phyloP scores from a whole-genome alignment of 2,888 invertebrate genomes.

The Scrobipalpa costella region DNA sequence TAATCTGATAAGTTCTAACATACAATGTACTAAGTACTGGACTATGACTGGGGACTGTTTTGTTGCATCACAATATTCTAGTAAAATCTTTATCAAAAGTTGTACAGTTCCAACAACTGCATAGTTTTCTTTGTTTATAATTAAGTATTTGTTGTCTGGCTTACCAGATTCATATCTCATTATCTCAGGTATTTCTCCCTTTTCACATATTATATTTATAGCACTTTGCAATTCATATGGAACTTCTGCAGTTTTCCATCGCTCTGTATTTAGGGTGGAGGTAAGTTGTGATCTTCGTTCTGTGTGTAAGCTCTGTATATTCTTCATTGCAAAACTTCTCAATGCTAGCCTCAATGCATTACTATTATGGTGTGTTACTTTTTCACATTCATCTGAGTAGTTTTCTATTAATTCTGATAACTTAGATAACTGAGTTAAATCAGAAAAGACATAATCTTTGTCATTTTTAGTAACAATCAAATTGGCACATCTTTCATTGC shows the following conservation, averaged over 20 bases:
- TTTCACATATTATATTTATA: constrained; percentile 85
- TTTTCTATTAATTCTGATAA: constrained; percentile 88
- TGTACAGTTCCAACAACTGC: constrained; percentile 91
- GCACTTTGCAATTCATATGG: constrained; percentile 93
- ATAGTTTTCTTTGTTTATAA: constrained; percentile 86
- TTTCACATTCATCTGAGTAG: constrained; percentile 89
- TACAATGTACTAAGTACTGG: constrained; percentile 89
- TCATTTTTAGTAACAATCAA: constrained; percentile 89
- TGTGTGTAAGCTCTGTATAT: constrained; percentile 94
- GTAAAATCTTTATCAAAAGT: constrained; percentile 92
- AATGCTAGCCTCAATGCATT: constrained; percentile 90
- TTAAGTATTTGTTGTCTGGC: constrained; percentile 79
- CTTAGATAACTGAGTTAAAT: constrained; percentile 87
- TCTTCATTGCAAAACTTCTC: constrained; percentile 93
- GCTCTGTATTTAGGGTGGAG: constrained; percentile 92
- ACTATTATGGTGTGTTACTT: constrained; percentile 87
- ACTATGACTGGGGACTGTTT: constrained; percentile 89
- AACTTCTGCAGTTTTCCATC: constrained; percentile 97
- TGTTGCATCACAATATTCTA: constrained; percentile 94
- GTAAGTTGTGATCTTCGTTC: constrained; percentile 93
- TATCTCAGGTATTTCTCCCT: constrained; percentile 70
- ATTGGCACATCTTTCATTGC: constrained; percentile 95
- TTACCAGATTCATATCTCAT: constrained; percentile 61
- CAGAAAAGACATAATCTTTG: constrained; percentile 86
- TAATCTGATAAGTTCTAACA: constrained; percentile 93